Evolutionary conservation across 2,113 vertebrate genomes (phyloP).

Genomic region (Pristiophorus japonicus): DNA sequence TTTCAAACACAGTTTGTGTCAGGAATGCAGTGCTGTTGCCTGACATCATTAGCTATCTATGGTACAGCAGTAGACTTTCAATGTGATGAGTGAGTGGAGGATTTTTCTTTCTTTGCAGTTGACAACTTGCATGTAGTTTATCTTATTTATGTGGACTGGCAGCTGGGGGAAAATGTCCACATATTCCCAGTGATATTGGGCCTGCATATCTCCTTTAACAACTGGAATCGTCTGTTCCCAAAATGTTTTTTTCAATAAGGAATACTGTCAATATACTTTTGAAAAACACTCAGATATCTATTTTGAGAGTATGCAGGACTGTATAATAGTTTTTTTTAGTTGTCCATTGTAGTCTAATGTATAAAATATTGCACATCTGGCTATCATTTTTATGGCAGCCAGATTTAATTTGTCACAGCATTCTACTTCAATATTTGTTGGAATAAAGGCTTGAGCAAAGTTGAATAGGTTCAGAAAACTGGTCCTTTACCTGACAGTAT

Average conservation of each 20-base stretch:
- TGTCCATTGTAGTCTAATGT: not conserved
- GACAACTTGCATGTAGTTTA: slow-evolving; percentile 17
- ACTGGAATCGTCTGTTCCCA: not conserved
- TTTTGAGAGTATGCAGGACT: not conserved
- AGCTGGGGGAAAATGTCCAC: not conserved
- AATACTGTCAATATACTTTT: not conserved
- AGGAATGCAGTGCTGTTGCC: not conserved
- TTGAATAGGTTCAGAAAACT: not conserved
- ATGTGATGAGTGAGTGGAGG: slow-evolving; percentile 10
- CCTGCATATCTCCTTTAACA: not conserved
- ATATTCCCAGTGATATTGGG: not conserved
- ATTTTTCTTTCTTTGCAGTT: not conserved
- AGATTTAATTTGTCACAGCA: not conserved
- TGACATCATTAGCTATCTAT: slow-evolving; percentile 1
- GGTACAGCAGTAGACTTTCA: not conserved
- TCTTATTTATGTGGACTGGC: not conserved
- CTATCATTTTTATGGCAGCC: not conserved
- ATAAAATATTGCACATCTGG: not conserved
- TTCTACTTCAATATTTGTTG: not conserved
- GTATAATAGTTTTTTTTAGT: not conserved
- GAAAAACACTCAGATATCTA: not conserved
- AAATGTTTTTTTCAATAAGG: no score
- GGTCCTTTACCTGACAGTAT: not conserved
- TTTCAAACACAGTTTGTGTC: slow-evolving; percentile 27
- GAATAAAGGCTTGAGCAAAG: not conserved